phyloP scores from a whole-genome alignment of 2,888 invertebrate species.

The Fragum fragum region DNA sequence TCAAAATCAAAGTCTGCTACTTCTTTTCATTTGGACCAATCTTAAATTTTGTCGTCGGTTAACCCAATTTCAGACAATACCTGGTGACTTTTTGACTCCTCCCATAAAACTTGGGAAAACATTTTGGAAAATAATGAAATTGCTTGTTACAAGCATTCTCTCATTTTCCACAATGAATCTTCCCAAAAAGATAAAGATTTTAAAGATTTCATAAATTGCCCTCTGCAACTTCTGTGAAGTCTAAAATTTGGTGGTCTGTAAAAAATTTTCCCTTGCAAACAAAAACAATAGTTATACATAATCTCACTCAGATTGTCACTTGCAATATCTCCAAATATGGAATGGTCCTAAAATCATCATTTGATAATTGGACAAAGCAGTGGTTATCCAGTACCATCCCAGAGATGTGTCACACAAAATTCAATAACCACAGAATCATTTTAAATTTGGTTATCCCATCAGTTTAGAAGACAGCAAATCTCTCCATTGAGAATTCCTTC shows the following conservation, averaged over 20 bases:
- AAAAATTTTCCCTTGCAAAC: not conserved
- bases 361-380: too few relatives aligned
- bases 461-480: not conserved
- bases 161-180: not conserved
- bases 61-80: too few relatives aligned
- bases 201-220: not conserved
- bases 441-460: not conserved
- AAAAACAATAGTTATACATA: not conserved
- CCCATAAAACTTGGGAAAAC: not conserved
- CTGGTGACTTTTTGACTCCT: too few relatives aligned
- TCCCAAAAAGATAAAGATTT: not conserved
- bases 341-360: too few relatives aligned
- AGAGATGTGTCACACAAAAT: not conserved
- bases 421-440: not conserved
- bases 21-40: too few relatives aligned
- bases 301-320: too few relatives aligned
- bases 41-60: too few relatives aligned
- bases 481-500: not conserved
- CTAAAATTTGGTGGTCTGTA: not conserved
- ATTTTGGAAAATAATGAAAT: not conserved
- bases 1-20: too few relatives aligned
- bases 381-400: not conserved
- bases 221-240: not conserved
- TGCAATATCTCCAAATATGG: too few relatives aligned
- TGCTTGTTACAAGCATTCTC: slow-evolving; percentile 4